phyloP scores from a whole-genome alignment of 2,797 vertebrate species.

The Crenuchus spilurus region DNA sequence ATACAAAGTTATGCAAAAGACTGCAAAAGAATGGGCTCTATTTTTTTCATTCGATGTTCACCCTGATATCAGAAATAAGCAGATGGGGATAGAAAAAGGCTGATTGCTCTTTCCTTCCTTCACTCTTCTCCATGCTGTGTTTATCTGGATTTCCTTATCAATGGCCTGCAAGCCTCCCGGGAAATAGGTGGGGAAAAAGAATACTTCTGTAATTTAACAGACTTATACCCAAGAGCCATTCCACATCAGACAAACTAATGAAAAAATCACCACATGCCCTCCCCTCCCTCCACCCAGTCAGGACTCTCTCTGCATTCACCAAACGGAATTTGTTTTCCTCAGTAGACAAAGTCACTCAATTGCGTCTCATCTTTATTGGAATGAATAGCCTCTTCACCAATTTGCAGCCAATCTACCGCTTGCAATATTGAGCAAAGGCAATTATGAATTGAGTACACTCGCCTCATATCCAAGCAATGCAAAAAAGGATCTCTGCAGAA shows the following conservation, averaged over 20 bases:
- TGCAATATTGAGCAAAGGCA: slow-evolving; percentile 23
- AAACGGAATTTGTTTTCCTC: slow-evolving; percentile 44
- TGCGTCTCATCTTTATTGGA: slow-evolving; percentile 42
- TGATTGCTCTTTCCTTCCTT: slow-evolving; percentile 13
- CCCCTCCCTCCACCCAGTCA: not conserved
- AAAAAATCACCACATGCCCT: slow-evolving; percentile 25
- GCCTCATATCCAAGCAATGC: slow-evolving; percentile 4
- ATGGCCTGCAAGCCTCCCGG: slow-evolving; percentile 29
- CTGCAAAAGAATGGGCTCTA: slow-evolving; percentile 7
- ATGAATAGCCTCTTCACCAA: slow-evolving; percentile 44
- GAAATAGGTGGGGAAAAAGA: slow-evolving; percentile 47
- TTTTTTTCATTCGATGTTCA: slow-evolving; percentile 11
- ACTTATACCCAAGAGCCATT: slow-evolving; percentile 50
- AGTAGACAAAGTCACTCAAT: slow-evolving; percentile 32
- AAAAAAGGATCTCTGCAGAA: slow-evolving; percentile 6
- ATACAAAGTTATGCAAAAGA: slow-evolving; percentile 30
- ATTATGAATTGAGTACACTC: slow-evolving; percentile 21
- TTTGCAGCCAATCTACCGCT: slow-evolving; percentile 40
- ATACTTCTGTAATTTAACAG: slow-evolving; percentile 48
- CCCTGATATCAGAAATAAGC: not conserved
- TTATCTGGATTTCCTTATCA: slow-evolving; percentile 49
- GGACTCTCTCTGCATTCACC: slow-evolving; percentile 24
- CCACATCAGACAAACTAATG: slow-evolving; percentile 46
- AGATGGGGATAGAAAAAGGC: slow-evolving; percentile 1
- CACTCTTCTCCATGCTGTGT: slow-evolving; percentile 10